A percentile compares a stretch with the other conserved stretches of the same genome.
Evolutionary conservation across 2,888 invertebrate species (phyloP).

Genomic region (Philereme transversata): DNA sequence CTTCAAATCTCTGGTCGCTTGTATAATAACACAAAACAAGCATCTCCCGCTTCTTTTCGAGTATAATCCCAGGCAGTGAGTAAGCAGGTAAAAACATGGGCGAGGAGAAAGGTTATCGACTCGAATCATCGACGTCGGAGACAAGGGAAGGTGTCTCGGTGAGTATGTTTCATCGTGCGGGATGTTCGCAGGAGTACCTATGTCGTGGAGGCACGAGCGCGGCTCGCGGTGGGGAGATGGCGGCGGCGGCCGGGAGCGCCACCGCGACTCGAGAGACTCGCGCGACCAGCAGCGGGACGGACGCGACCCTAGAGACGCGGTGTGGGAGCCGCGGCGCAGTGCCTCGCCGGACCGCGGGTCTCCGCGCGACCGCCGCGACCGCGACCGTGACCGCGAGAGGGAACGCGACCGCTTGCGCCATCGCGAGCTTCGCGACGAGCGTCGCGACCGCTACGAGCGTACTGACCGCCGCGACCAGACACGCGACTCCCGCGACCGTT

Average conservation of each 20-base stretch:
- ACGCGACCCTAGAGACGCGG: slow-evolving; percentile 27
- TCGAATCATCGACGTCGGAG: slow-evolving; percentile 34
- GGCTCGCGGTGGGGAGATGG: slow-evolving; percentile 64
- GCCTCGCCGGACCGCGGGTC: slow-evolving; percentile 8
- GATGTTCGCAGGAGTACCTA: slow-evolving; percentile 72
- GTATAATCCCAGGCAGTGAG: slow-evolving; percentile 25
- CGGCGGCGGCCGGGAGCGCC: slow-evolving; percentile 36
- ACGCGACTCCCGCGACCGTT: slow-evolving; percentile 40
- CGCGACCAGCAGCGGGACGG: slow-evolving; percentile 25
- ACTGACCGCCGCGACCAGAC: slow-evolving; percentile 51
- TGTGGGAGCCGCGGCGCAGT: slow-evolving; percentile 23
- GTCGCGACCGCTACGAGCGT: slow-evolving; percentile 51
- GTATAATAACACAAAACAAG: background rate
- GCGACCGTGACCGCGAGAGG: slow-evolving; percentile 45
- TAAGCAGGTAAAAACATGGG: slow-evolving; percentile 40
- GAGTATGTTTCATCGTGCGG: slow-evolving; percentile 67
- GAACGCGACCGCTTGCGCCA: slow-evolving; percentile 38
- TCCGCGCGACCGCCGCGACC: slow-evolving; percentile 45
- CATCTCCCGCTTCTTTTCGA: slow-evolving; percentile 5
- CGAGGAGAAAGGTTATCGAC: slow-evolving; percentile 35
- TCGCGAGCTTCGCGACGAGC: slow-evolving; percentile 23
- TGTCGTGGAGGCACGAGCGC: slow-evolving; percentile 77
- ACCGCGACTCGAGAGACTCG: slow-evolving; percentile 30
- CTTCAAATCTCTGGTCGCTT: background rate
- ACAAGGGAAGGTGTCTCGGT: slow-evolving; percentile 50